Conservation (phyloP, 2,797 vertebrate genomes). For the Sebastes steindachneri region DNA sequence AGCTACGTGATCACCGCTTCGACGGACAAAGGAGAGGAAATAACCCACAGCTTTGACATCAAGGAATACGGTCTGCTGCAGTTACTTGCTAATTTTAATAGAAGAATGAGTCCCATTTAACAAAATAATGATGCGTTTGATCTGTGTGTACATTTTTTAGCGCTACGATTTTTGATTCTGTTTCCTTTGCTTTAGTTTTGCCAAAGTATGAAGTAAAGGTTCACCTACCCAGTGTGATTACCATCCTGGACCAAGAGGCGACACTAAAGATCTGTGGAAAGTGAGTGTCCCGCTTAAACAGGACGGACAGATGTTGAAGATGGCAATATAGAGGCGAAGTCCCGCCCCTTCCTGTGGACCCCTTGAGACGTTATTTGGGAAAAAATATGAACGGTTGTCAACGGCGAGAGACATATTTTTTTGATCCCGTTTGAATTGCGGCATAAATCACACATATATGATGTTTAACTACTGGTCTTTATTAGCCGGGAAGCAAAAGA, state of each 20-base stretch:
- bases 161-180: neutral
- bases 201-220: constrained; percentile 86
- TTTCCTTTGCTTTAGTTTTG: constrained; percentile 72
- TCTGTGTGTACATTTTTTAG: neutral
- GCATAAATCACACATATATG: too few relatives aligned
- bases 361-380: too few relatives aligned
- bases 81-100: neutral
- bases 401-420: too few relatives aligned
- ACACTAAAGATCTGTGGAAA: constrained; percentile 83
- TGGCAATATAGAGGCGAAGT: neutral
- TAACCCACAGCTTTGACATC: constrained; percentile 74
- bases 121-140: neutral
- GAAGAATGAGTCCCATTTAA: neutral
- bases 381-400: too few relatives aligned
- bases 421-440: too few relatives aligned
- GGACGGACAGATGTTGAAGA: neutral
- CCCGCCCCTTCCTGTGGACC: too few relatives aligned
- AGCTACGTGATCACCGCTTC: constrained; percentile 74
- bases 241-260: constrained; percentile 71
- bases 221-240: constrained; percentile 73
- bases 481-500: too few relatives aligned
- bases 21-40: constrained; percentile 47
- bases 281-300: constrained; percentile 70
- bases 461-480: too few relatives aligned
- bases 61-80: constrained; percentile 79